Evolutionary conservation across 64 coral and sea anemone species (phyloP).

Genomic region (Stichodactyla mertensii): DNA sequence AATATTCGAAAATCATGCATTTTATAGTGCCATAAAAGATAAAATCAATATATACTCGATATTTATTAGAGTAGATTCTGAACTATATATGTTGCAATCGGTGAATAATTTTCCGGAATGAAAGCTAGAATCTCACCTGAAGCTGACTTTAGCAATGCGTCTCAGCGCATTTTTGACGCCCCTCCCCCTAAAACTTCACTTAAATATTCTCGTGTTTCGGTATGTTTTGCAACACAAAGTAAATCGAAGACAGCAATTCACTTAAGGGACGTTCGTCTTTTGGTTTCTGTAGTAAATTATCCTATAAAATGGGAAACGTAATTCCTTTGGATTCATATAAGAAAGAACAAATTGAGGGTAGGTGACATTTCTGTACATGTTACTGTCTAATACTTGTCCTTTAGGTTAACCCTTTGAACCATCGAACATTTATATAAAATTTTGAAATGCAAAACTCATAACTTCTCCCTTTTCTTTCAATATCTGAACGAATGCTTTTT

Average conservation of each 20-base stretch:
- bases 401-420: not conserved
- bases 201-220: constrained; percentile 6
- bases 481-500: too few relatives aligned
- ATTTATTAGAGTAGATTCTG: not conserved
- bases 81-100: not conserved
- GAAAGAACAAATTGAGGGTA: constrained; percentile 86
- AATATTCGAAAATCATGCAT: not conserved
- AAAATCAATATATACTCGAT: not conserved
- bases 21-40: too few relatives aligned
- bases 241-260: not conserved
- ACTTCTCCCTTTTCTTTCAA: too few relatives aligned
- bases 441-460: too few relatives aligned
- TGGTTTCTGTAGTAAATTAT: not conserved
- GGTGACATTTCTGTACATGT: not conserved
- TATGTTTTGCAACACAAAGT: not conserved
- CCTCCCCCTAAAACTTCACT: not conserved
- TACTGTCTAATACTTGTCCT: not conserved
- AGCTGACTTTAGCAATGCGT: not conserved
- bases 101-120: not conserved
- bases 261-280: not conserved
- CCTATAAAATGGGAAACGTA: constrained; percentile 70
- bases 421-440: not conserved
- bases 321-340: constrained; percentile 55
- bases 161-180: constrained; percentile 7
- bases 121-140: not conserved